These are phyloP conservation scores for Brachionus rubens DNA, from an alignment of 1,140 invertebrate genomes.

Conservation along the genomic window DNA sequence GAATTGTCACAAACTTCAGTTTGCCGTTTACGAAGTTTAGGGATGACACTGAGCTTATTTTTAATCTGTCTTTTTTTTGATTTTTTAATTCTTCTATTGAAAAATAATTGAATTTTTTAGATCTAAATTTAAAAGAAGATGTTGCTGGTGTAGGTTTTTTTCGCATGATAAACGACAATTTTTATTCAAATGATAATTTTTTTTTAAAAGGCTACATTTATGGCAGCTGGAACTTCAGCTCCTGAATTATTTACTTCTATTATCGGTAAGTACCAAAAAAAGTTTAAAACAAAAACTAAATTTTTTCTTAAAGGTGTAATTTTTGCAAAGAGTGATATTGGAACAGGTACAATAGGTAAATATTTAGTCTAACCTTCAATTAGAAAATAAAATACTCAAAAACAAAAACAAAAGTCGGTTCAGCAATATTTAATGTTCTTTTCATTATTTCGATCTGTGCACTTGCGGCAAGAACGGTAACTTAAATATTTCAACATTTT, in stretches of 20 bases:
- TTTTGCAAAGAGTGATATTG: slow-evolving; percentile 47
- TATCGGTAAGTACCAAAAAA: slow-evolving; percentile 63
- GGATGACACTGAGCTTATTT: no score
- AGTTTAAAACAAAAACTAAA: no score
- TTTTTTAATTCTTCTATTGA: no score
- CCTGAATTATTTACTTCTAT: slow-evolving; percentile 85
- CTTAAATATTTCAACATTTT: no score
- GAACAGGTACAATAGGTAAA: slow-evolving; percentile 46
- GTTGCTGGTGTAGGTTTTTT: slow-evolving; percentile 54
- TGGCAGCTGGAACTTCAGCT: slow-evolving; percentile 81
- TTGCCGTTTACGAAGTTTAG: no score
- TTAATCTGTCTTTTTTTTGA: no score
- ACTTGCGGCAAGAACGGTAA: slow-evolving; percentile 70
- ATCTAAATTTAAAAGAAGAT: not conserved
- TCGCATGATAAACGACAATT: no score
- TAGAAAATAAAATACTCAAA: no score
- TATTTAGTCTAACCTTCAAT: no score
- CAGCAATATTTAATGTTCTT: slow-evolving; percentile 88
- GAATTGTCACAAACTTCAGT: no score
- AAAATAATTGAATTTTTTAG: no score
- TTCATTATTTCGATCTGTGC: slow-evolving; percentile 93
- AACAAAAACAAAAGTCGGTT: slow-evolving; percentile 60
- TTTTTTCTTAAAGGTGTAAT: not conserved
- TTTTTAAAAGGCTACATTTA: slow-evolving; percentile 70
- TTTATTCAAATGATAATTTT: no score